Evolutionary conservation across 2,113 vertebrate genomes (phyloP).

Genomic region (Trematomus loennbergii): DNA sequence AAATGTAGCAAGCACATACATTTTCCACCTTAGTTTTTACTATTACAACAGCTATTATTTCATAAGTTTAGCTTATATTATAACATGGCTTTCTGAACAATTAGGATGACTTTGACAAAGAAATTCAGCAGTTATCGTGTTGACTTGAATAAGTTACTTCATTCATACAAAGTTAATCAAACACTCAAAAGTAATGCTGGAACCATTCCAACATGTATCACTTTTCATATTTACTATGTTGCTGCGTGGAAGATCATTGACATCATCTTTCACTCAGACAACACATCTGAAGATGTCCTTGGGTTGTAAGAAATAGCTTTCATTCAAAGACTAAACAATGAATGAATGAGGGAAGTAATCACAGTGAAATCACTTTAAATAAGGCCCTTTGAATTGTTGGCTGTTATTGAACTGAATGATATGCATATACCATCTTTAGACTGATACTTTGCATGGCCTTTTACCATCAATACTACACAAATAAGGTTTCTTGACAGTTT

Average conservation of each 20-base stretch:
- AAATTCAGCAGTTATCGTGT: too few species aligned
- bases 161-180: too few species aligned
- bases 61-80: too few species aligned
- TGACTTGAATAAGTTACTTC: too few species aligned
- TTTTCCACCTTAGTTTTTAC: not conserved
- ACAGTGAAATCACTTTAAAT: too few species aligned
- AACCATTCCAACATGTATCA: too few species aligned
- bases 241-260: not conserved
- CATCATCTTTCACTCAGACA: not conserved
- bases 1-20: not conserved
- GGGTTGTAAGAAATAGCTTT: not conserved
- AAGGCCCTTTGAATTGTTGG: not conserved
- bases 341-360: too few species aligned
- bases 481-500: too few species aligned
- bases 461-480: not conserved
- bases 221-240: too few species aligned
- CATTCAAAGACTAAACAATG: not conserved
- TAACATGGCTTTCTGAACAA: not conserved
- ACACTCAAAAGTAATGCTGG: too few species aligned
- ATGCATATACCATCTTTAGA: not conserved
- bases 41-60: not conserved
- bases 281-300: not conserved
- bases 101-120: not conserved
- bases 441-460: not conserved
- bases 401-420: not conserved